These are phyloP conservation scores for Macaca mulatta DNA, from an alignment of 2,113 vertebrate genomes.

Conservation along the genomic window DNA sequence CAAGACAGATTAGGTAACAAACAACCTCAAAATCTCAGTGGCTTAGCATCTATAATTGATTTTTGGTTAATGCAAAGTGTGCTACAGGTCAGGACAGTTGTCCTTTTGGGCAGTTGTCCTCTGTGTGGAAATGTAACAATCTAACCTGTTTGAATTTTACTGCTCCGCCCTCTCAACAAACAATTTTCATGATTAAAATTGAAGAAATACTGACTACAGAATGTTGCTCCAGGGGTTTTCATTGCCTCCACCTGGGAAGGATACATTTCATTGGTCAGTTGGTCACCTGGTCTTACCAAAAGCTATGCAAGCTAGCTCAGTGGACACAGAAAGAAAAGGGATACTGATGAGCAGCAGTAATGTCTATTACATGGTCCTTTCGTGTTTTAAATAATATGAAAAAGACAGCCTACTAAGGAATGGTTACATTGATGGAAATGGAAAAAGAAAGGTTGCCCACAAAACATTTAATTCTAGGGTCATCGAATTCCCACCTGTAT, in stretches of 20 bases:
- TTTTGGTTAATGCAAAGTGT: neutral
- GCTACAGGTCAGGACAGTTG: neutral
- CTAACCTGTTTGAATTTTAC: neutral
- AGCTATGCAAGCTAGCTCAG: neutral
- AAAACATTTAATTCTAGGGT: neutral
- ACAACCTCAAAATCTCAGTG: conserved; percentile 33
- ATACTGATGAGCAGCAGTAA: neutral
- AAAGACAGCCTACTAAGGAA: neutral
- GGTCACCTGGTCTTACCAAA: neutral
- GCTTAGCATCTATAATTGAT: neutral
- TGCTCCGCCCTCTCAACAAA: neutral
- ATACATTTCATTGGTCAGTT: neutral
- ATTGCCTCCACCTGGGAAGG: neutral
- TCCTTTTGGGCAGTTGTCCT: neutral
- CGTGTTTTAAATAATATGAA: neutral
- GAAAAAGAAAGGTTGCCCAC: neutral
- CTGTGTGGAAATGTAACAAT: neutral
- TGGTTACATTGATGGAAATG: neutral
- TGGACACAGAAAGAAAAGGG: neutral
- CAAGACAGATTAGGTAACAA: conserved; percentile 30
- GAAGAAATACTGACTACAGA: neutral
- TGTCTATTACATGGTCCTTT: neutral
- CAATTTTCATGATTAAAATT: neutral
- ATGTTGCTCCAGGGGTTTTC: neutral
- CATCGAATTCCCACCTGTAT: neutral